These are phyloP conservation scores for Protobothrops mucrosquamatus DNA, from an alignment of 2,113 vertebrate genomes.

Conservation along the genomic window DNA sequence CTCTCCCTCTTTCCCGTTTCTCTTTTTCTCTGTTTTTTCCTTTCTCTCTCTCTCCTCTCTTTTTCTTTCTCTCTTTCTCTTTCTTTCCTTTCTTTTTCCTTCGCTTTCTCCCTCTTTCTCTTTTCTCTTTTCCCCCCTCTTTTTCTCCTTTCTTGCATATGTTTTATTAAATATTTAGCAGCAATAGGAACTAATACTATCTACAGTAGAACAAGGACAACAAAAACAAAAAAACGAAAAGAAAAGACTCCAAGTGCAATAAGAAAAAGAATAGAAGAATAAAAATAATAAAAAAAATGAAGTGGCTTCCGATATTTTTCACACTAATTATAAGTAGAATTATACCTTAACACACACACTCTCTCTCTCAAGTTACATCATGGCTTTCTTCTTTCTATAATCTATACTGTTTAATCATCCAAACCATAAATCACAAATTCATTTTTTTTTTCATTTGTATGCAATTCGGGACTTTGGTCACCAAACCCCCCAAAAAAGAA, in stretches of 20 bases:
- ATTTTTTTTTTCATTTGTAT: background rate
- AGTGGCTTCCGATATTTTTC: background rate
- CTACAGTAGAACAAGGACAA: background rate
- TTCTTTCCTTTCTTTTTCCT: no score
- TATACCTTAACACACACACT: background rate
- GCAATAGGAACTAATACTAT: background rate
- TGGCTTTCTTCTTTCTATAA: background rate
- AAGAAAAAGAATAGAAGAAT: background rate
- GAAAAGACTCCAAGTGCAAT: background rate
- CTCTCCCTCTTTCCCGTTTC: rapidly evolving
- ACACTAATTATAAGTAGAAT: background rate
- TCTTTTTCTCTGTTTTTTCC: no score
- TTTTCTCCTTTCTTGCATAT: background rate
- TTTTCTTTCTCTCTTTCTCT: rapidly evolving
- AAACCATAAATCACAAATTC: background rate
- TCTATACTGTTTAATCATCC: background rate
- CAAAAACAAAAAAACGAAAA: background rate
- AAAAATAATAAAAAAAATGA: background rate
- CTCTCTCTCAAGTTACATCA: background rate
- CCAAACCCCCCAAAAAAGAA: no score
- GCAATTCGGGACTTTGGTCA: background rate
- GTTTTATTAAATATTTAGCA: background rate
- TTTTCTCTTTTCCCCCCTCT: background rate
- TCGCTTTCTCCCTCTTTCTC: no score
- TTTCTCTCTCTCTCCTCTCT: no score